phyloP scores from a whole-genome alignment of 2,113 vertebrate genomes.

The Mola mola region DNA sequence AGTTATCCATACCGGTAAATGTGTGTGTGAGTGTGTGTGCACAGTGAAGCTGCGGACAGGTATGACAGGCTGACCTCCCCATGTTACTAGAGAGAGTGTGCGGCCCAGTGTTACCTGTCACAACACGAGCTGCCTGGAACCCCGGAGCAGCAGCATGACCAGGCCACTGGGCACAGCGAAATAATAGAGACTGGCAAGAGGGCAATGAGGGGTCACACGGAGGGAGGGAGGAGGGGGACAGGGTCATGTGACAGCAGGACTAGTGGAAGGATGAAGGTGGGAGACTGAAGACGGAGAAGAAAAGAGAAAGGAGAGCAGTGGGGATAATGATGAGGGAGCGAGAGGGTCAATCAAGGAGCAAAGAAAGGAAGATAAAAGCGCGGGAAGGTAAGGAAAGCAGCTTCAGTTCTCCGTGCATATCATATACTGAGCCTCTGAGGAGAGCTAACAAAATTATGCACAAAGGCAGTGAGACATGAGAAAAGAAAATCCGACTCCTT shows the following conservation, averaged over 20 bases:
- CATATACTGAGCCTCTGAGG: conserved; percentile 22
- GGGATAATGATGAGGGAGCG: conserved; percentile 52
- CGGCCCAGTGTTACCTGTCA: conserved; percentile 75
- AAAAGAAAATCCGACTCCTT: conserved; percentile 1
- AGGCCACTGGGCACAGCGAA: conserved; percentile 71
- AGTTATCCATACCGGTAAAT: conserved; percentile 64
- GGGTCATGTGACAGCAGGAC: conserved; percentile 52
- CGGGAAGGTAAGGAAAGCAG: conserved; percentile 14
- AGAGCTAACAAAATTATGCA: conserved; percentile 25
- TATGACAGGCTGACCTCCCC: conserved; percentile 73
- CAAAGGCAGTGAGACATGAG: conserved; percentile 11
- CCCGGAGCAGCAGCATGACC: conserved; percentile 61
- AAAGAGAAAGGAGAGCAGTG: conserved; percentile 30
- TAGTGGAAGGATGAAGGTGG: conserved; percentile 32
- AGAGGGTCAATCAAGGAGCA: conserved; percentile 56
- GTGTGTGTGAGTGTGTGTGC: conserved; percentile 15
- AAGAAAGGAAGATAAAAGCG: conserved; percentile 47
- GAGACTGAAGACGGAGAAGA: conserved; percentile 36
- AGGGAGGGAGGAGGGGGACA: conserved; percentile 3
- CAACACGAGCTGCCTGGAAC: conserved; percentile 66
- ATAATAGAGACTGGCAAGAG: conserved; percentile 79
- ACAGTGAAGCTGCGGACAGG: conserved; percentile 63
- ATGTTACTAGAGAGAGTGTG: conserved; percentile 71
- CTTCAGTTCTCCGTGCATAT: conserved; percentile 18
- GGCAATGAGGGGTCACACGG: conserved; percentile 67